Base-by-base conservation (phyloP, 2,797 vertebrate genomes). In the Valencia hispanica region DNA sequence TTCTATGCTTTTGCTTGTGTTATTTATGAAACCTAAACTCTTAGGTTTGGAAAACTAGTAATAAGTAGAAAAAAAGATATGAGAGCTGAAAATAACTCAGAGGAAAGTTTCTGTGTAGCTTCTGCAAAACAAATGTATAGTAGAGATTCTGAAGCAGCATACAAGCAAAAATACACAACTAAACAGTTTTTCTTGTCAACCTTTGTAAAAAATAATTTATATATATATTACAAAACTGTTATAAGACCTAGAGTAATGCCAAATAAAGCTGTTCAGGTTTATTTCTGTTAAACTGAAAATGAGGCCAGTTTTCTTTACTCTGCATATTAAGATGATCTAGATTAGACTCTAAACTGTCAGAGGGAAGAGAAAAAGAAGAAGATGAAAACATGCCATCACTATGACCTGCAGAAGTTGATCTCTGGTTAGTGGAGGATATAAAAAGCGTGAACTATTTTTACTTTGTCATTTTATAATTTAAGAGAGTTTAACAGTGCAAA, bases 301-400 rank as follows among this genome's bases (percentile, higher is more conserved):
- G 15, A 57, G 47, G 57, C 25, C 65, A 30, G 14, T 39, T 57
- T 0, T 63, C 39, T 27, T 39, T 32, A 55, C 47, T 34, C 34
- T 72, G 75, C 70, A n/a, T 27, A 41, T 55, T 14, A 41, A 65
- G 18, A 18, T 72, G 75, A 77, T 68, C 43, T 43, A 73, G 18
- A 70, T 75, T 15, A 75, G 39, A 47, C 1, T 20, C 15, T 25
- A 41, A 80, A 65, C 71, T 47, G 66, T 36, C 43, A 68, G 30
- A 59, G 20, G 15, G 39, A 36, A 53, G 41, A 69, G 22, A 6
- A 34, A 15, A 18, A 65, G 22, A 43, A 73, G 11, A 48, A 50
- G 17, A 41, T 61, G 5, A 77, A 5, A 4, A 22, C 72, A 3
- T 50, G 32, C 25, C 41, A 53, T 43, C 5, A 20, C 22, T 30